These are phyloP conservation scores for Pseudorhombus dupliciocellatus DNA, from an alignment of 2,113 vertebrate genomes.

Conservation along the genomic window DNA sequence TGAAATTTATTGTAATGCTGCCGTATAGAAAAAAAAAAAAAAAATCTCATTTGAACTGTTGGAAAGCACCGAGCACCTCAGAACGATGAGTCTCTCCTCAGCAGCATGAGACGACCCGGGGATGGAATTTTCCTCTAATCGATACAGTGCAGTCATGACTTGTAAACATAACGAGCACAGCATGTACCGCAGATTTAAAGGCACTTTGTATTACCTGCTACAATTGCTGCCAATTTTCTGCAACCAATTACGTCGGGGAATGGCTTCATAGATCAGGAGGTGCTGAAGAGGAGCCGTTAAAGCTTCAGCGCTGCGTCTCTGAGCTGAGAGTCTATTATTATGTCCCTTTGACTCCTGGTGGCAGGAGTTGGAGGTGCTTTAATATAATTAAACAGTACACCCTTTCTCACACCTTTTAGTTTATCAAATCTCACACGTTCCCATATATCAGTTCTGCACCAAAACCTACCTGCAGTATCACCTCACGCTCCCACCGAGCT, in stretches of 20 bases:
- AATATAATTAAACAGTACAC: not conserved
- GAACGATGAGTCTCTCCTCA: slow-evolving; percentile 10
- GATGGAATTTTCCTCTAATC: slow-evolving; percentile 48
- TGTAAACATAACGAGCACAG: slow-evolving; percentile 48
- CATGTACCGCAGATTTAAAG: slow-evolving; percentile 26
- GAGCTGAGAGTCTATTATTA: not conserved
- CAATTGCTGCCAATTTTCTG: slow-evolving; percentile 9
- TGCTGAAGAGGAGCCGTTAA: slow-evolving; percentile 5
- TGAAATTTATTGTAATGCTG: not conserved
- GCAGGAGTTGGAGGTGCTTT: not conserved
- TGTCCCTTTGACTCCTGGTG: not conserved
- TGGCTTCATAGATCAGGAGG: slow-evolving; percentile 24
- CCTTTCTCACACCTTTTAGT: too few relatives aligned
- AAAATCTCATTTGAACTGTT: slow-evolving; percentile 8
- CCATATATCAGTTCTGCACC: too few relatives aligned
- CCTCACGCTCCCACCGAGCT: too few relatives aligned
- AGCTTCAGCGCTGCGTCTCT: not conserved
- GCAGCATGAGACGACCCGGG: slow-evolving; percentile 3
- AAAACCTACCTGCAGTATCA: too few relatives aligned
- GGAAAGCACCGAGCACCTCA: not conserved
- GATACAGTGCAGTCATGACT: slow-evolving; percentile 47
- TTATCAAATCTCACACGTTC: too few relatives aligned
- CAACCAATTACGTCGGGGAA: slow-evolving; percentile 19
- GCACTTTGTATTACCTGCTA: slow-evolving; percentile 10
- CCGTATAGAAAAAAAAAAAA: too few relatives aligned